phyloP scores from a whole-genome alignment of 2,888 invertebrate species.

The Entomobrya proxima region DNA sequence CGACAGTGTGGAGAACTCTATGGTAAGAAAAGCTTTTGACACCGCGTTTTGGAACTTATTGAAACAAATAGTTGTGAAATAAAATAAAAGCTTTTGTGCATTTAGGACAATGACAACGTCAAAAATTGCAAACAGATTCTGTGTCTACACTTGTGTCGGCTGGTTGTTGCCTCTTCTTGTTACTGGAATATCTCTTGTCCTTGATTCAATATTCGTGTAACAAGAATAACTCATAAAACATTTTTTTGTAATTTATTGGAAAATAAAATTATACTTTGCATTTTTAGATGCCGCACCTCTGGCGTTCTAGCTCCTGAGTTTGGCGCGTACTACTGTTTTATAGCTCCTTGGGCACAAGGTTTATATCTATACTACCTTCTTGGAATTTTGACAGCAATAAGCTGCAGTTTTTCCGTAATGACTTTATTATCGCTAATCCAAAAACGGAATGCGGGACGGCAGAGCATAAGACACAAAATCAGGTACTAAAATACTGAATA shows the following conservation, averaged over 20 bases:
- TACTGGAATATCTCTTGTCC: background rate
- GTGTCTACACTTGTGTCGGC: background rate
- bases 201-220: background rate
- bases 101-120: background rate
- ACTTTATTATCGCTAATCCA: background rate
- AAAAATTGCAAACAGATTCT: background rate
- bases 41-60: too few relatives aligned
- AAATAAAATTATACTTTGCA: background rate
- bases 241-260: background rate
- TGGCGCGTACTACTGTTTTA: slow-evolving; percentile 8
- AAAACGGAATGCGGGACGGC: background rate
- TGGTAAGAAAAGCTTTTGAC: background rate
- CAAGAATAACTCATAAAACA: background rate
- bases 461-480: background rate
- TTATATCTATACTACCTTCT: slow-evolving; percentile 27
- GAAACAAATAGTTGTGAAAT: background rate
- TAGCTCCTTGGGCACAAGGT: slow-evolving; percentile 39
- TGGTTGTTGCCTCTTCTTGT: slow-evolving; percentile 17
- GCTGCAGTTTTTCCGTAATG: background rate
- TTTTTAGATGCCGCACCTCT: background rate
- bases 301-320: slow-evolving; percentile 15
- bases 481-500: background rate
- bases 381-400: background rate
- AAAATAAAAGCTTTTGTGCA: background rate
- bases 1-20: background rate